These are phyloP conservation scores for Montipora efflorescens DNA, from an alignment of 64 coral and sea anemone genomes.

Conservation along the genomic window DNA sequence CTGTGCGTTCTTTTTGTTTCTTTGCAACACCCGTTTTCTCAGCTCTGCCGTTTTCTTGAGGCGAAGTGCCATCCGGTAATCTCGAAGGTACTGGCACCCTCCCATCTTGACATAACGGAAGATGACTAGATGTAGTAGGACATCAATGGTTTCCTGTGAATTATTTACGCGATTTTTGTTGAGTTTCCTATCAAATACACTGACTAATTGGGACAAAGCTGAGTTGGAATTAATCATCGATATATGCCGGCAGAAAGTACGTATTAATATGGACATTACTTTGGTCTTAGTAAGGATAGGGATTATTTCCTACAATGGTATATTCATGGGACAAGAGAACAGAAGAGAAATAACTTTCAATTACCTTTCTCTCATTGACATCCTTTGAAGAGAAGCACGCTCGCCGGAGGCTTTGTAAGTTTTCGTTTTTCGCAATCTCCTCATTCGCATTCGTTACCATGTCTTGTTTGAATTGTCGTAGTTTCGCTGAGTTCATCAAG, in stretches of 20 bases:
- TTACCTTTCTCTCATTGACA: not conserved
- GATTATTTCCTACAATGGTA: too few relatives aligned
- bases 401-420: not conserved
- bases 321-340: too few relatives aligned
- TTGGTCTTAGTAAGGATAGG: too few relatives aligned
- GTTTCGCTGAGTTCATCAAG: constrained; percentile 20
- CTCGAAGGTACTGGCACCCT: constrained; percentile 9
- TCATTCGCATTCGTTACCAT: not conserved
- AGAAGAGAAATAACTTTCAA: too few relatives aligned
- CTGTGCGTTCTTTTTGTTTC: not conserved
- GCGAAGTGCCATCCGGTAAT: not conserved
- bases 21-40: constrained; percentile 18
- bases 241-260: too few relatives aligned
- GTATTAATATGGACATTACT: too few relatives aligned
- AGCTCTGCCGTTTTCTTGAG: constrained; percentile 17
- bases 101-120: constrained; percentile 26
- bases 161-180: not conserved
- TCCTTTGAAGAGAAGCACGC: not conserved
- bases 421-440: not conserved
- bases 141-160: not conserved
- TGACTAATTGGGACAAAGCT: too few relatives aligned
- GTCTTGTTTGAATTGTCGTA: constrained; percentile 5
- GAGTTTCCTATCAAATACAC: too few relatives aligned
- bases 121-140: not conserved
- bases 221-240: too few relatives aligned